Percentiles rank a stretch among this genome's conserved stretches.
These are phyloP conservation scores for Dryomyza anilis DNA, from an alignment of 2,888 invertebrate species.

Conservation along the genomic window DNA sequence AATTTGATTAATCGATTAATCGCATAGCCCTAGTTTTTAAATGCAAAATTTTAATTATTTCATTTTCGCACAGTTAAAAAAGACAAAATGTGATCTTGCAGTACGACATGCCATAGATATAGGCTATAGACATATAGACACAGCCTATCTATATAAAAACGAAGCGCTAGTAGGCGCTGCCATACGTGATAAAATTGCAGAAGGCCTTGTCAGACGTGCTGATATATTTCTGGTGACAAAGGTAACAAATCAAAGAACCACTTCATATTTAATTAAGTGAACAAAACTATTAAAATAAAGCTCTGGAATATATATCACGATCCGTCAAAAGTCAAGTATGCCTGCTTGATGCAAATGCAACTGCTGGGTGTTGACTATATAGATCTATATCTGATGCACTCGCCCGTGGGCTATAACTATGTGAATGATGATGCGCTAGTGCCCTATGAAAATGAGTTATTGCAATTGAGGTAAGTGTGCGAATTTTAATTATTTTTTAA, in stretches of 20 bases:
- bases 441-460: constrained; percentile 38
- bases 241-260: no score
- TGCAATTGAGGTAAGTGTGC: constrained; percentile 45
- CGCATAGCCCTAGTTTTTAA: no score
- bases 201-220: constrained; percentile 68
- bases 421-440: constrained; percentile 45
- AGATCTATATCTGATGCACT: constrained; percentile 72
- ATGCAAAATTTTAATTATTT: no score
- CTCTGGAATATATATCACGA: constrained; percentile 50
- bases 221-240: constrained; percentile 70
- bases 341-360: constrained; percentile 67
- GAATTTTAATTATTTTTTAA: not conserved
- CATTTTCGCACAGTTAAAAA: constrained; percentile 65
- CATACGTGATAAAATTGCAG: constrained; percentile 65
- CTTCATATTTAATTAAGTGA: no score
- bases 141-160: constrained; percentile 69
- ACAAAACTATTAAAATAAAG: constrained; percentile 29
- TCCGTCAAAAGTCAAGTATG: constrained; percentile 41
- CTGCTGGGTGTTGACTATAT: constrained; percentile 73
- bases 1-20: no score
- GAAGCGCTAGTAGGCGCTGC: constrained; percentile 71
- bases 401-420: constrained; percentile 72
- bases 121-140: constrained; percentile 75
- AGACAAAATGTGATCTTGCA: constrained; percentile 68
- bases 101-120: constrained; percentile 72